Percentiles rank a stretch among this genome's conserved stretches.
phyloP scores from a whole-genome alignment of 2,888 invertebrate genomes.

The Drosophila nigritarsus region DNA sequence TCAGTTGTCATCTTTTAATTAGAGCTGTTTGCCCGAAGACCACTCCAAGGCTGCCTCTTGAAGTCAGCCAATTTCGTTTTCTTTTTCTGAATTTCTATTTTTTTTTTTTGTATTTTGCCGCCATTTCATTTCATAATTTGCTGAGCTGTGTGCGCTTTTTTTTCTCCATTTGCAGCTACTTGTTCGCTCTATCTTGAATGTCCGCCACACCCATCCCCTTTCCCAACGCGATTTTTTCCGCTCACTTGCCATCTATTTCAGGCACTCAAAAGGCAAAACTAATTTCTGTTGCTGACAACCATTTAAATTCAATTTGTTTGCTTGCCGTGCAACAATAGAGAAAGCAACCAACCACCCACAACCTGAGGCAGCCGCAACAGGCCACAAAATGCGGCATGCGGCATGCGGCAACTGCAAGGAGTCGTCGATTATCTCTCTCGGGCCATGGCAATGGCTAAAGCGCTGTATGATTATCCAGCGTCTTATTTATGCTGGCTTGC shows the following conservation, averaged over 20 bases:
- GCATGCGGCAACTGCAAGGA: slow-evolving; percentile 15
- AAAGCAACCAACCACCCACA: slow-evolving; percentile 16
- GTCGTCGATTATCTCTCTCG: slow-evolving; percentile 42
- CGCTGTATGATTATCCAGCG: slow-evolving; percentile 39
- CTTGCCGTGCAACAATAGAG: slow-evolving; percentile 41
- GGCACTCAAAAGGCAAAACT: slow-evolving; percentile 64
- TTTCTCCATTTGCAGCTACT: slow-evolving; percentile 25
- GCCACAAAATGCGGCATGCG: slow-evolving; percentile 11
- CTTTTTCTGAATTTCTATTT: slow-evolving; percentile 6
- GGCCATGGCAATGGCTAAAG: slow-evolving; percentile 3
- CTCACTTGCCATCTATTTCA: slow-evolving; percentile 35
- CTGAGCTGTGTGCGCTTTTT: slow-evolving; percentile 43
- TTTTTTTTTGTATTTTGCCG: slow-evolving; percentile 35
- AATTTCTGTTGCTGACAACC: slow-evolving; percentile 75
- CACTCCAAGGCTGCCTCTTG: slow-evolving; percentile 16
- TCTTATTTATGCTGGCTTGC: slow-evolving; percentile 47
- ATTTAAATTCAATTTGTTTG: slow-evolving; percentile 73
- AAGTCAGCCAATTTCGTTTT: slow-evolving; percentile 1
- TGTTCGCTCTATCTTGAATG: slow-evolving; percentile 16
- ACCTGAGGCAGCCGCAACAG: slow-evolving; percentile 21
- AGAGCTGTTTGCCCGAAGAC: slow-evolving; percentile 17
- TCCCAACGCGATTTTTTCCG: background rate
- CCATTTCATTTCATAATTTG: slow-evolving; percentile 64
- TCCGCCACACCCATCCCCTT: background rate
- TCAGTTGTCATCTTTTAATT: slow-evolving; percentile 61